Evolutionary conservation across 2,888 invertebrate genomes (phyloP), one percentile per base, ranked within the genome.

Genomic region (Yponomeuta sedellus): DNA sequence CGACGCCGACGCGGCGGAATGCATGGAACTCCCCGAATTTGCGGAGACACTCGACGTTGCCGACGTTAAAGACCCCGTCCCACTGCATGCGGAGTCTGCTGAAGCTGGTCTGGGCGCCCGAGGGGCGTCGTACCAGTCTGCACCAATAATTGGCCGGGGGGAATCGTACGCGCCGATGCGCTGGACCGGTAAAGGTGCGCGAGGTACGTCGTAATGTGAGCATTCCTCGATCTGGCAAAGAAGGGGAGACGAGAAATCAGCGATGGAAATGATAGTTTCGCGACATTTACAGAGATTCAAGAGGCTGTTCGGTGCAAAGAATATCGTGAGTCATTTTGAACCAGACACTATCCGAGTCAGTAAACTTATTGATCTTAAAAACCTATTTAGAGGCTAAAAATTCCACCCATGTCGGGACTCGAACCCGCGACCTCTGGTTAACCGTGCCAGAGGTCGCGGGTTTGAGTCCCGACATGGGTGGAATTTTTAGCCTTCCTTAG

Each of bases 91-190:
- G 72, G 93, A 88, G 91, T 94, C 82, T 78, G 94, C 80, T 86
- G 93, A 89, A 61, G 92, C 91, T 0, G 92, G 91, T 2, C 91
- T 80, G 0, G 91, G 91, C 0, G 90, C 90, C 5, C 91, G 79
- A 0, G 91, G 91, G 0, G 91, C 88, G 70, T 91, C 91, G 75
- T 91, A 91, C 89, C 90, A 88, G 66, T 71, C 90, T 44, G 81
- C 83, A 39, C 81, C 68, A 0, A 81, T 83, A 39, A 82, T 68
- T 0, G 89, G 85, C 25, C 88, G 78, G 0, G 90, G 90, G 71
- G 93, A 94, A 78, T 95, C 94, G 75, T 95, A 95, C 56, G 94
- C 94, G 75, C 95, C 95, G 77, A 95, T 94, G 75, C 97, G 93
- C 73, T 98, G 93, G 68, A 91, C 91, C 0, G 91, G 90, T 82